Evolutionary conservation across 2,888 invertebrate species (phyloP), one percentile per base, ranked within the genome.

Genomic region (Euproctis similis): DNA sequence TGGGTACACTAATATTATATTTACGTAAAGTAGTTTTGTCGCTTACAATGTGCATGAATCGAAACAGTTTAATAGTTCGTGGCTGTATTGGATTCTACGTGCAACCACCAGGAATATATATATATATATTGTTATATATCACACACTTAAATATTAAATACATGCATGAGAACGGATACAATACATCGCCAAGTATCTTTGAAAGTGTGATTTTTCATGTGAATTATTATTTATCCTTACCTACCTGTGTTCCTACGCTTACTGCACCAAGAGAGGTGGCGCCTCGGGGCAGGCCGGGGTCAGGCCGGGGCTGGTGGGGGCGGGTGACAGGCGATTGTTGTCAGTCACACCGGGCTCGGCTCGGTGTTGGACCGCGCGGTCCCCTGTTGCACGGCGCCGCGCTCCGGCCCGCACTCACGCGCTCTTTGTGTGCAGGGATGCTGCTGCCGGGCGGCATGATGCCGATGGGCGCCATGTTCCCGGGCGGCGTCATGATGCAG

Each of bases 401-500:
- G 22, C 27, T 29, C 31, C 36, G 45, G 40, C 35, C 34, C 41
- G 37, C 34, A 21, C 45, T 30, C 30, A 40, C 42, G 26, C n/a
- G 26, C 29, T 21, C 34, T 46, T 33, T 62, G 50, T 71, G 65
- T 53, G 71, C 81, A 82, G 82, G 82, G 46, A 73, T 81, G 80
- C 71, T 81, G 76, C 62, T 81, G 68, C 80, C 78, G 64, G 72
- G 74, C 53, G 60, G 67, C 41, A 52, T 56, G 54, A 41, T 47
- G 46, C 49, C 40, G 48, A 46, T 87, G 85, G 60, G 86, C 59
- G 85, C 85, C 55, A 82, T 88, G 86, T 80, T 80, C 64, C 72
- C 74, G 39, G 69, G 71, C 47, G 68, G 69, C 40, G 40, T 69
- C 41, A 87, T 90, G 87, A 92, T 94, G 93, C 92, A 92, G 81